Conservation (phyloP, 2,113 vertebrate species). For the Hucho hucho region DNA sequence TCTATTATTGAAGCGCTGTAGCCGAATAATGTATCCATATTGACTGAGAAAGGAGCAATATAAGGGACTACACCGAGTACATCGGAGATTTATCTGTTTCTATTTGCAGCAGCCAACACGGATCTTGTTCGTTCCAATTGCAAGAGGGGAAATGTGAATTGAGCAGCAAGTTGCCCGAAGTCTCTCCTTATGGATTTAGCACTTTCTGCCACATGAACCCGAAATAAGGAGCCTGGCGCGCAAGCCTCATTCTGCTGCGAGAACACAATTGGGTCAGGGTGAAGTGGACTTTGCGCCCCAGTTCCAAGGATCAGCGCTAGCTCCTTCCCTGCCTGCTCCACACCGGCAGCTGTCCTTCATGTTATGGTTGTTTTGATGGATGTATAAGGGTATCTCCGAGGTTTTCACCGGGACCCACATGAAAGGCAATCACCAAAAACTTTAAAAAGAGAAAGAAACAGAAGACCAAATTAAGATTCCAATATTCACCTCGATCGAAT, state of each 20-base stretch:
- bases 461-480: conserved; percentile 57
- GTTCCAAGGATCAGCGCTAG: conserved; percentile 37
- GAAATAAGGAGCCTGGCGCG: conserved; percentile 4
- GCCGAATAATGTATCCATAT: conserved; percentile 14
- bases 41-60: neutral
- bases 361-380: conserved; percentile 54
- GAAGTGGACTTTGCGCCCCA: conserved; percentile 66
- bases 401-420: conserved; percentile 23
- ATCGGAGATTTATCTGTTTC: neutral
- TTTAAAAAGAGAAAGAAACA: neutral
- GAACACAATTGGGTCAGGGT: conserved; percentile 25
- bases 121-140: neutral
- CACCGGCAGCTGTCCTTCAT: conserved; percentile 53
- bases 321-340: conserved; percentile 21
- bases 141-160: neutral
- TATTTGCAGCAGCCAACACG: neutral
- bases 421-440: conserved; percentile 17
- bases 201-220: conserved; percentile 14
- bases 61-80: neutral
- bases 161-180: neutral
- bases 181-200: conserved; percentile 30
- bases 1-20: conserved; percentile 13
- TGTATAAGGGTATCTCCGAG: conserved; percentile 43
- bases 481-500: conserved; percentile 18
- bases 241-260: neutral